Conservation (phyloP, 2,797 vertebrate species). For the Cuniculus paca region DNA sequence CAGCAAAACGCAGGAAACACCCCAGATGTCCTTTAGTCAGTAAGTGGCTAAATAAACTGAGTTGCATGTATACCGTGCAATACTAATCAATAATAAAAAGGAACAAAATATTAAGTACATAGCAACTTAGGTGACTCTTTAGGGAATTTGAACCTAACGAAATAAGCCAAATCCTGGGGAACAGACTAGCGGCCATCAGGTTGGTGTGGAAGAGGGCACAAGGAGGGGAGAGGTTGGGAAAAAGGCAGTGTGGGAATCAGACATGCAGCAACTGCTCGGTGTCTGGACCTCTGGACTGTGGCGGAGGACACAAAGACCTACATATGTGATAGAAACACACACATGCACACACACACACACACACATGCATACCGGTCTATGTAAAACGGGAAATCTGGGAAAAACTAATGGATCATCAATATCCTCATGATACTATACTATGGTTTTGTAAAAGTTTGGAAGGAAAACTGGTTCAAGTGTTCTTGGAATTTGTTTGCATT, state of each 20-base stretch:
- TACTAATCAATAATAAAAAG: neutral
- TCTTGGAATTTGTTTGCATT: neutral
- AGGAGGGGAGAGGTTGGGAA: neutral
- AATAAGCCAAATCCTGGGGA: neutral
- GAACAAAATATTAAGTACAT: neutral
- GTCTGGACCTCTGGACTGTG: neutral
- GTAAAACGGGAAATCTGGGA: neutral
- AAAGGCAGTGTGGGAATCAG: neutral
- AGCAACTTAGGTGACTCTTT: neutral
- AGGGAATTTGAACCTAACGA: neutral
- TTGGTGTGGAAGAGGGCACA: neutral
- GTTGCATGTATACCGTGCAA: neutral
- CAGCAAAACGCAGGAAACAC: neutral
- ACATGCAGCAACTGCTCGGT: neutral
- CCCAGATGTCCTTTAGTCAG: neutral
- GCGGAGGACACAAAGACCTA: neutral
- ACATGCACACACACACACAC: neutral
- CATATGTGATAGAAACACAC: neutral
- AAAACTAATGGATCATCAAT: neutral
- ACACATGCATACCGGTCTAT: neutral
- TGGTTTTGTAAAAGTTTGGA: neutral
- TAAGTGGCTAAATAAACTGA: neutral
- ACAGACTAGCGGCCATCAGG: neutral
- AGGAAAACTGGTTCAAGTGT: neutral
- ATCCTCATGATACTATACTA: neutral